Percentiles rank a stretch among this genome's conserved stretches.
Conservation (phyloP, 2,888 invertebrate species). For the Drosophila paracracens region DNA sequence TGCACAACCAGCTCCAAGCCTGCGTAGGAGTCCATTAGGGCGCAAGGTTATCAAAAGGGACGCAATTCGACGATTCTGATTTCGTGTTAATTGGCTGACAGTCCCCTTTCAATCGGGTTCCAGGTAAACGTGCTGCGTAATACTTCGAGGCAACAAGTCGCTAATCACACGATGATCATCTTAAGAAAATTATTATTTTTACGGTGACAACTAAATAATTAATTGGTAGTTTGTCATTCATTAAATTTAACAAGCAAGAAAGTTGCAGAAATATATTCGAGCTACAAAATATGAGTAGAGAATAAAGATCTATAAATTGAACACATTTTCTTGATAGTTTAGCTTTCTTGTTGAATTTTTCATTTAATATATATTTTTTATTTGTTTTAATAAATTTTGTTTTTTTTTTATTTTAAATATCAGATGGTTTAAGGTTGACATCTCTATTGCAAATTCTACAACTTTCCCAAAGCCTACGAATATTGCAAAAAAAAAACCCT, state of each 20-base stretch:
- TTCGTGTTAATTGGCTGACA: conserved; percentile 7
- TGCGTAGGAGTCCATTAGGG: neutral
- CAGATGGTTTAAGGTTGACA: neutral
- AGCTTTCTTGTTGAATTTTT: neutral
- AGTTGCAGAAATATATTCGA: neutral
- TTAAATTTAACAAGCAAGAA: conserved; percentile 1
- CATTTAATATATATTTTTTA: neutral
- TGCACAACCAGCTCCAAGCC: conserved; percentile 26
- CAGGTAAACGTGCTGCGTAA: conserved; percentile 11
- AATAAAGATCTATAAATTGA: neutral
- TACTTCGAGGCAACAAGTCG: neutral
- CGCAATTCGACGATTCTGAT: neutral
- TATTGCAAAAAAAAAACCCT: neutral
- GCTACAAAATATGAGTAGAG: neutral
- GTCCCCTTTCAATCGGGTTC: neutral
- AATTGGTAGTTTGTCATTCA: conserved; percentile 6
- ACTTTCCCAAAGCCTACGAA: neutral
- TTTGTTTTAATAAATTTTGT: neutral
- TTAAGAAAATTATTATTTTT: conserved; percentile 14
- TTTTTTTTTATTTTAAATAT: neutral
- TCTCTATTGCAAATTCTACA: neutral
- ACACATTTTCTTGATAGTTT: neutral
- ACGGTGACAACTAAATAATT: conserved; percentile 7
- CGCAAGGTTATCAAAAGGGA: conserved; percentile 11
- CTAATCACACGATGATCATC: neutral